These are phyloP conservation scores for Crax fasciolata DNA, from an alignment of 2,797 vertebrate species.

Conservation along the genomic window DNA sequence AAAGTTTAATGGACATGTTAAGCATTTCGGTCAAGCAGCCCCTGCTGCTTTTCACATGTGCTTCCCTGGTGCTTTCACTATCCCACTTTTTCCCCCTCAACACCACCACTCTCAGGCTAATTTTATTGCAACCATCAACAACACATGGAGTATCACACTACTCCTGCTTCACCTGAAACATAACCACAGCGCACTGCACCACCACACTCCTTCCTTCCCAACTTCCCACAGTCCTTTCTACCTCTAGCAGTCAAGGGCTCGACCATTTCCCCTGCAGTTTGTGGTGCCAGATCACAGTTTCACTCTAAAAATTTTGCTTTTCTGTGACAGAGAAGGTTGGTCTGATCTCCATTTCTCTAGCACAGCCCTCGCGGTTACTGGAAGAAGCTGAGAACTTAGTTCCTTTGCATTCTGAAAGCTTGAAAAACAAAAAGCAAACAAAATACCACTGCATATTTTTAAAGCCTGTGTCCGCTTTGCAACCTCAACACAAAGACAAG, in stretches of 20 bases:
- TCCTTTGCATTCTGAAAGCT: background rate
- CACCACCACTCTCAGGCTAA: background rate
- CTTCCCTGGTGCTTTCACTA: background rate
- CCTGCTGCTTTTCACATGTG: background rate
- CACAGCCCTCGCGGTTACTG: background rate
- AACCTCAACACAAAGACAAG: background rate
- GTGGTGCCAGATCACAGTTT: background rate
- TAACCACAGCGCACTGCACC: background rate
- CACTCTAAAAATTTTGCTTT: background rate
- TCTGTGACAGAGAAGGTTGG: background rate
- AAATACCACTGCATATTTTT: background rate
- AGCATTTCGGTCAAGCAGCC: background rate
- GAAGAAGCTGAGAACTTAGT: background rate
- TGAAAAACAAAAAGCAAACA: background rate
- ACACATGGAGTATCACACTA: background rate
- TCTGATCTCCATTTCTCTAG: slow-evolving; percentile 9
- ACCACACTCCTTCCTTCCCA: background rate
- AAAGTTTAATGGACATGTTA: background rate
- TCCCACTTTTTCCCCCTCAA: background rate
- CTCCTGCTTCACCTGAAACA: background rate
- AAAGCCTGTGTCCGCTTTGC: background rate
- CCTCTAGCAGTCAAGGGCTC: background rate
- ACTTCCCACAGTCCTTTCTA: background rate
- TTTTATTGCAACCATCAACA: background rate
- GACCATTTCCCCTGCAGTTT: background rate